phyloP scores from a whole-genome alignment of 1,140 invertebrate genomes.

The Meloidogyne chitwoodi region DNA sequence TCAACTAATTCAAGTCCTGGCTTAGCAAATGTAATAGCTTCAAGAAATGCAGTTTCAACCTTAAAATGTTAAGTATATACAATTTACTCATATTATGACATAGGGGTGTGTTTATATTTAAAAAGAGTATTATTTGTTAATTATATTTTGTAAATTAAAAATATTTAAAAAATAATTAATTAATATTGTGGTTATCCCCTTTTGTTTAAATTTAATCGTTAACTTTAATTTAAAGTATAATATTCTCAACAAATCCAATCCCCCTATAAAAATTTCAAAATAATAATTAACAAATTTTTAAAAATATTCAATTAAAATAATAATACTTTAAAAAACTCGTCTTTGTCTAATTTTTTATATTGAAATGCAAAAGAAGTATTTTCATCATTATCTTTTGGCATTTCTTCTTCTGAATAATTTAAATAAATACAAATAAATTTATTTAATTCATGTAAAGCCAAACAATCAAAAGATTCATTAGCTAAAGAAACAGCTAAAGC shows the following conservation, averaged over 20 bases:
- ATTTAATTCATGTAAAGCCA: conserved; percentile 47
- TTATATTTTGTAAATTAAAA: too few species aligned
- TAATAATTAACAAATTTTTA: too few species aligned
- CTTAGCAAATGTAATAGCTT: not conserved
- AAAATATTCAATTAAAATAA: conserved; percentile 11
- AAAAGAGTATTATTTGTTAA: too few species aligned
- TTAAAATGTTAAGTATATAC: too few species aligned
- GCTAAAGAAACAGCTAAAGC: conserved; percentile 86
- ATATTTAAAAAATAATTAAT: too few species aligned
- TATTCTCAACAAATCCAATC: too few species aligned
- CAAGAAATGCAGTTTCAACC: conserved; percentile 12
- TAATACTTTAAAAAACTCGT: not conserved
- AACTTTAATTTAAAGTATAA: too few species aligned
- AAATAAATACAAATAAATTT: conserved; percentile 49
- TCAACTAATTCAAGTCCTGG: not conserved
- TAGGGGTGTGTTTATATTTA: too few species aligned
- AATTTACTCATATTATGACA: too few species aligned
- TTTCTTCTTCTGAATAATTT: conserved; percentile 5
- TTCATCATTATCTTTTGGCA: not conserved
- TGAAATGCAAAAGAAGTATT: conserved; percentile 7
- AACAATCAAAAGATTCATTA: conserved; percentile 72
- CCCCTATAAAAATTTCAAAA: too few species aligned
- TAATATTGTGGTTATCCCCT: too few species aligned
- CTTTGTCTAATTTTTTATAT: conserved; percentile 14
- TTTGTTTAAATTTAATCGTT: too few species aligned